A percentile compares a stretch with the other conserved stretches of the same genome.
Evolutionary conservation across 2,888 invertebrate genomes (phyloP).

Genomic region (Rhimphoctona megacephalus): DNA sequence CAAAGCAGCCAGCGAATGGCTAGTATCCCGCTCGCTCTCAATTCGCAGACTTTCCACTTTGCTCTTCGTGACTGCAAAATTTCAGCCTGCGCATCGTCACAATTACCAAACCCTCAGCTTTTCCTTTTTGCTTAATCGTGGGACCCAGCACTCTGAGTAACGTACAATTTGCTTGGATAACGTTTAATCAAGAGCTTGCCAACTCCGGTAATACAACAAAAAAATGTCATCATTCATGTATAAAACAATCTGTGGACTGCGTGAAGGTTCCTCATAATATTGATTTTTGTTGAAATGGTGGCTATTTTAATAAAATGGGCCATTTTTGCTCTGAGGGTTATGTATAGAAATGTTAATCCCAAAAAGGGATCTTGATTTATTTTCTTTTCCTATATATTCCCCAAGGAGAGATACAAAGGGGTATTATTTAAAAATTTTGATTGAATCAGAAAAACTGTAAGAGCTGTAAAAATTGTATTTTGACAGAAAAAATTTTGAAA

Average conservation of each 20-base stretch:
- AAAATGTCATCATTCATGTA: background rate
- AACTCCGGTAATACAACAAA: background rate
- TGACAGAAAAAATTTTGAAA: too few species aligned
- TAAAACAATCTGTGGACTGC: background rate
- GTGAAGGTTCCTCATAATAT: background rate
- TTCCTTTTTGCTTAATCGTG: conserved; percentile 35
- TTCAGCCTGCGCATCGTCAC: conserved; percentile 30
- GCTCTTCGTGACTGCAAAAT: conserved; percentile 6
- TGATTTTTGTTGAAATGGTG: background rate
- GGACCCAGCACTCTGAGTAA: background rate
- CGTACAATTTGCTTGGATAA: conserved; percentile 3
- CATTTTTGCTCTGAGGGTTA: too few species aligned
- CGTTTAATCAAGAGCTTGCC: background rate
- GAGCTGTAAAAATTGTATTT: too few species aligned
- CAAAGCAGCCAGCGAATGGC: conserved; percentile 54
- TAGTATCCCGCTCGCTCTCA: conserved; percentile 28
- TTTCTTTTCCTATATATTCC: too few species aligned
- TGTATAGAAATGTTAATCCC: too few species aligned
- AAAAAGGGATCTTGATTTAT: too few species aligned
- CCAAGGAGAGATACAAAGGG: too few species aligned
- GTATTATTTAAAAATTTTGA: too few species aligned
- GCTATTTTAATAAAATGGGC: background rate
- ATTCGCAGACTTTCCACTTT: conserved; percentile 29
- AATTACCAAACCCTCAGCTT: conserved; percentile 27
- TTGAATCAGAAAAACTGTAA: too few species aligned